Evolutionary conservation across 2,113 vertebrate genomes (phyloP).

Genomic region (Gobiocypris rarus): DNA sequence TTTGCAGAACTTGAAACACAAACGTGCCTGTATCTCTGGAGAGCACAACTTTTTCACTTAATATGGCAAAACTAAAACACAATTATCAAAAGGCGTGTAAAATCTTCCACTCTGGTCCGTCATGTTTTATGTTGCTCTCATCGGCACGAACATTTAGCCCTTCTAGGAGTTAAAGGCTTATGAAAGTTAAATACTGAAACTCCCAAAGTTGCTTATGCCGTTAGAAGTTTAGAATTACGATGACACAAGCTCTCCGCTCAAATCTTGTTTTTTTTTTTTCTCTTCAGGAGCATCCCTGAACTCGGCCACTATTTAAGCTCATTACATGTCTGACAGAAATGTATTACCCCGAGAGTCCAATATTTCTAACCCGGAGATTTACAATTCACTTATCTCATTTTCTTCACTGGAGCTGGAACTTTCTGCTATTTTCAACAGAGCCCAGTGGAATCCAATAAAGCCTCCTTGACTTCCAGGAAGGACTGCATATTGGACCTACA

Average conservation of each 20-base stretch:
- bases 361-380: constrained; percentile 64
- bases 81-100: constrained; percentile 15
- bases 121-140: constrained; percentile 54
- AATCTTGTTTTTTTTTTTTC: constrained; percentile 1
- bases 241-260: constrained; percentile 41
- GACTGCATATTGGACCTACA: constrained; percentile 50
- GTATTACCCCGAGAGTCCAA: constrained; percentile 66
- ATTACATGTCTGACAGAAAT: constrained; percentile 72
- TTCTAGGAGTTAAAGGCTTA: constrained; percentile 67
- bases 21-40: background rate
- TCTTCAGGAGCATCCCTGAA: constrained; percentile 30
- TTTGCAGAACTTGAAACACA: background rate
- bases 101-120: constrained; percentile 30
- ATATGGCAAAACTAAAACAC: background rate
- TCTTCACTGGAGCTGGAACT: constrained; percentile 62
- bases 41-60: background rate
- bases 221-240: constrained; percentile 55
- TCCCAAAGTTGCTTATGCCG: constrained; percentile 51
- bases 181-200: constrained; percentile 64
- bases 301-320: constrained; percentile 66
- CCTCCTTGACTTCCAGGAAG: constrained; percentile 58
- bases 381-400: constrained; percentile 66
- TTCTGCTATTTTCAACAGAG: constrained; percentile 30
- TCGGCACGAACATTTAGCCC: constrained; percentile 63
- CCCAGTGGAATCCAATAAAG: constrained; percentile 57